Evolutionary conservation across 2,797 vertebrate species (phyloP), one percentile per base, ranked within the genome.

Genomic region (Crenichthys baileyi): DNA sequence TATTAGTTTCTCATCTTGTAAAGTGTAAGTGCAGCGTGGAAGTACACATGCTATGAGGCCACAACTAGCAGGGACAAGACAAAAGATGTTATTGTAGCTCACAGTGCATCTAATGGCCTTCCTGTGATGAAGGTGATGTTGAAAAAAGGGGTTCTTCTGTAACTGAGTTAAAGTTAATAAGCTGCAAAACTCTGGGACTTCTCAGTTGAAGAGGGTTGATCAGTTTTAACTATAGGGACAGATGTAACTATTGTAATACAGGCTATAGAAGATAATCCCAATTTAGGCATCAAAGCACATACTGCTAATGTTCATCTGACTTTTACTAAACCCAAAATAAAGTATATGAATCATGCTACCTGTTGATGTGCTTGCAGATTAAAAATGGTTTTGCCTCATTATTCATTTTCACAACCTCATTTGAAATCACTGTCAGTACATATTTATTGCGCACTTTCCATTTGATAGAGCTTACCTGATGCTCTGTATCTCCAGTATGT

Each of bases 401-500:
- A 44, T 44, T 44, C 44, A 44, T 44, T 44, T 44, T 44, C 44
- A 44, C 44, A 44, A 44, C 0, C 44, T 44, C 46, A n/a, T 56
- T 5, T 26, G n/a, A 26, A 26, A 12, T 13, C 55, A n/a, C 15
- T 53, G 50, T 53, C 50, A 11, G 7, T 50, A 50, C 8, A n/a
- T 9, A 39, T 6, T 31, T 46, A 16, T 22, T 26, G n/a, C 29
- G 11, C 24, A n/a, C 68, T 12, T 0, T 41, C 8, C 3, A 3
- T 12, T 5, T 13, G 8, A 44, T 6, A 1, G 3, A 51, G 46
- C 97, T 92, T 86, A 99, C 98, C 97, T 96, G 93, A 99, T 96
- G 82, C 95, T 97, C 89, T 99, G 98, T 2, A 92, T 94, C 86
- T 98, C 97, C 83, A 97, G 83, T 15, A 96, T 96, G n/a, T 99